A percentile compares a stretch with the other conserved stretches of the same genome.
These are phyloP conservation scores for Alcis repandata DNA, from an alignment of 2,888 invertebrate genomes.

Conservation along the genomic window DNA sequence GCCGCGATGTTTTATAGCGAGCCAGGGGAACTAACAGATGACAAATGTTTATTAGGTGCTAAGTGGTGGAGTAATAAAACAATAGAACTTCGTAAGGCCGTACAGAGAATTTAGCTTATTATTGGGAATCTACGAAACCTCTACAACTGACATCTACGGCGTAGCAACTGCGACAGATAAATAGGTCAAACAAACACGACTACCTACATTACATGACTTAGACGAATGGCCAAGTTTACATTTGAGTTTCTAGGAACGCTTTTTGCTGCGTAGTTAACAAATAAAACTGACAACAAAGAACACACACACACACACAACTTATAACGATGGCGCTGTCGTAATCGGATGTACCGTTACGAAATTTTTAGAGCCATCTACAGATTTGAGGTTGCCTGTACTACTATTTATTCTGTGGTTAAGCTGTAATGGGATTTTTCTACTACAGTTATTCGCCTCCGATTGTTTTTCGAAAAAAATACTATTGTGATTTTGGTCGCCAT, in stretches of 20 bases:
- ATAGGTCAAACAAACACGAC: slow-evolving; percentile 10
- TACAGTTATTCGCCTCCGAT: slow-evolving; percentile 19
- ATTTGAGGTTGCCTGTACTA: slow-evolving; percentile 33
- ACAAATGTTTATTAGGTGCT: slow-evolving; percentile 34
- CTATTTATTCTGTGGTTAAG: slow-evolving; percentile 15
- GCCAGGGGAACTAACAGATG: slow-evolving; percentile 49
- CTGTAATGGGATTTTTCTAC: slow-evolving; percentile 30
- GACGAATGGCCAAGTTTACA: slow-evolving; percentile 5
- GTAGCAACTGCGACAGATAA: slow-evolving; percentile 6
- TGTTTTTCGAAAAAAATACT: slow-evolving; percentile 18
- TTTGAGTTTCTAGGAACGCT: slow-evolving; percentile 13
- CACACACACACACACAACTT: slow-evolving; percentile 28
- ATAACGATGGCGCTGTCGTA: slow-evolving; percentile 42
- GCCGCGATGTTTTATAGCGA: slow-evolving; percentile 62
- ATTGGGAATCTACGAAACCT: background rate
- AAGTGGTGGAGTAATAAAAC: slow-evolving; percentile 18
- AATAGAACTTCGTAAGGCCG: slow-evolving; percentile 5
- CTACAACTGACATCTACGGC: slow-evolving; percentile 6
- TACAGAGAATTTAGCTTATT: background rate
- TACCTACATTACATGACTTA: slow-evolving; percentile 9
- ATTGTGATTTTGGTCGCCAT: slow-evolving; percentile 9
- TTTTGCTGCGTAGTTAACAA: slow-evolving; percentile 25
- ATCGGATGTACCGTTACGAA: slow-evolving; percentile 49
- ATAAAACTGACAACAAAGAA: slow-evolving; percentile 28
- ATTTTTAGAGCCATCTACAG: slow-evolving; percentile 42